Base-by-base conservation (phyloP, 2,113 vertebrate genomes). In the Canis aureus region DNA sequence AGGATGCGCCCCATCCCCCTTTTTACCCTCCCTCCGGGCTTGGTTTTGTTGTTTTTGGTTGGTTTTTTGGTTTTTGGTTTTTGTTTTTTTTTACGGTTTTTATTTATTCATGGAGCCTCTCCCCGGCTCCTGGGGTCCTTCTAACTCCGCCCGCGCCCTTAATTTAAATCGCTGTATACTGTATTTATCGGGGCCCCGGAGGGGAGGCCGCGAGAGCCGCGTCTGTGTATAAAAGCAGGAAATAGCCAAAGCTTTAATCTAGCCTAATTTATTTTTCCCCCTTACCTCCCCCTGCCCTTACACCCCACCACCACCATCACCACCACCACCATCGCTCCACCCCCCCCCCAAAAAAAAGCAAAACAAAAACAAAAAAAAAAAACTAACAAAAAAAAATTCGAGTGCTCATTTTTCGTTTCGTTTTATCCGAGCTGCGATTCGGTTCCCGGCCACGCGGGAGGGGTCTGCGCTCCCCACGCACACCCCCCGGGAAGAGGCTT, bases 181-280 rank as follows among this genome's bases (percentile, higher is more conserved):
- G 94, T 98, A 98, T 99, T 98, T 99, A 98, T 98, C 98, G 94
- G 98, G 97, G 98, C 96, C 98, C 97, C 94, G 89, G 97, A 98
- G 97, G 97, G 97, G 98, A 97, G 97, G 98, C 98, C 97, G 93
- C 96, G 97, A 98, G 98, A 98, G 95, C 79, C 97, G 98, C 97
- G 98, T 98, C 98, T 98, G 98, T 98, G 98, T 98, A 98, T 97
- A 98, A 97, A 98, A 98, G 96, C 98, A 98, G 98, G 98, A 98
- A 98, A 98, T 98, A 98, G 98, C 99, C 99, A 98, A 99, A 99
- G 98, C 98, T 99, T 99, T 99, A 98, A 98, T 98, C 98, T 97
- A 98, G 97, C 98, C 98, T 98, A 98, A 98, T 98, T 98, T 98
- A 98, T 98, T 98, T 98, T 84, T 93, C 17, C 88, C 89, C 82